Base-by-base conservation (phyloP, 1,140 invertebrate genomes). In the Sitophilus oryzae region DNA sequence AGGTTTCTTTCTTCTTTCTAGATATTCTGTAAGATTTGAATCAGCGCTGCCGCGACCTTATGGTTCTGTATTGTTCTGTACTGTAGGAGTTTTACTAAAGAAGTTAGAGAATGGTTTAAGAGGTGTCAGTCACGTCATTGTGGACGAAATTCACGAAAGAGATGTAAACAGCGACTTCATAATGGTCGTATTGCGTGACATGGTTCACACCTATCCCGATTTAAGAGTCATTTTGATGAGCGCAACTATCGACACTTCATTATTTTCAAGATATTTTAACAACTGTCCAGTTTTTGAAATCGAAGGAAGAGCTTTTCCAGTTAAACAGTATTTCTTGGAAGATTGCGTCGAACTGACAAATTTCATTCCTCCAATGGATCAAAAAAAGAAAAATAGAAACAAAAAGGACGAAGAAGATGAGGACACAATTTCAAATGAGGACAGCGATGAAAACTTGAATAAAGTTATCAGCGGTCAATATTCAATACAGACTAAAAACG, bases 91-190 rank as follows among this genome's bases (percentile, higher is more conserved):
- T 0, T 70, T 99, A 11, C 70, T 98, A 19, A 80, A 94, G 58
- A 97, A 96, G 70, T 74, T 99, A 3, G 91, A 94, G 73, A 82
- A 79, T 5, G 91, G 91, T 1, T 71, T 95, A 1, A 73, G 91
- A 48, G 91, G 91, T 0, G 86, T 95, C 8, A 92, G 89, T 4
- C 92, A 95, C 65, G 89, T 94, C 0, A 88, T 94, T 38, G 87
- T 97, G 20, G 96, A 99, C 74, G 96, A 99, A 79, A 93, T 98
- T 56, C 96, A 99, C 67, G 95, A 98, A 71, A 76, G 96, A 35
- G 95, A 98, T 72, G 89, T 95, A 0, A 96, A 97, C 71, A 92
- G 89, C 21, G 96, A 99, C 71, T 98, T 98, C 66, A 83, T 98
- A 4, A 80, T 99, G 74, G 93, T 96, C 37, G 82, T 96, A 0